A percentile compares a stretch with the other conserved stretches of the same genome.
These are phyloP conservation scores for Bombus ignitus DNA, from an alignment of 1,140 invertebrate species.

Conservation along the genomic window DNA sequence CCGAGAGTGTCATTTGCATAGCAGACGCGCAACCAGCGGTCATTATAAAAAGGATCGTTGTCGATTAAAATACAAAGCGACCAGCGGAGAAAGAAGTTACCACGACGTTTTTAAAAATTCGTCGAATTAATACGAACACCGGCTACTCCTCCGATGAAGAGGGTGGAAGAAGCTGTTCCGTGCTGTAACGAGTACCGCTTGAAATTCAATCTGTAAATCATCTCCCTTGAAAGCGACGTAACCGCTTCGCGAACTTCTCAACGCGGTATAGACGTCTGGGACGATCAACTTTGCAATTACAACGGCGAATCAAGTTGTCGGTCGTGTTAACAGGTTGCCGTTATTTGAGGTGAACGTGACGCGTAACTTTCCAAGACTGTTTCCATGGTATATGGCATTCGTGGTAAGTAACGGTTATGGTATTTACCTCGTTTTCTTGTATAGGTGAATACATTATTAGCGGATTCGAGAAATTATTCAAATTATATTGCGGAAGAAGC, in stretches of 20 bases:
- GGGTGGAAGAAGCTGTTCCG: background rate
- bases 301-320: slow-evolving; percentile 13
- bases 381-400: background rate
- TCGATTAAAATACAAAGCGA: slow-evolving; percentile 38
- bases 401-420: background rate
- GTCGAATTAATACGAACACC: background rate
- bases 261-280: slow-evolving; percentile 8
- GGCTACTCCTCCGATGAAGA: background rate
- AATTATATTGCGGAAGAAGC: background rate
- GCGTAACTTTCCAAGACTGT: background rate
- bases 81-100: background rate
- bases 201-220: slow-evolving; percentile 39
- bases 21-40: background rate
- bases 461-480: background rate
- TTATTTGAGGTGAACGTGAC: background rate
- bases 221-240: slow-evolving; percentile 3
- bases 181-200: background rate
- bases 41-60: slow-evolving; percentile 8
- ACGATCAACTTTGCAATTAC: slow-evolving; percentile 27
- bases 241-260: slow-evolving; percentile 33
- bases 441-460: background rate
- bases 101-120: background rate
- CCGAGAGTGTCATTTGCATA: slow-evolving; percentile 14
- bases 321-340: slow-evolving; percentile 7
- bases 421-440: background rate